Evolutionary conservation across 2,888 invertebrate species (phyloP).

Genomic region (Copidosoma aretas): DNA sequence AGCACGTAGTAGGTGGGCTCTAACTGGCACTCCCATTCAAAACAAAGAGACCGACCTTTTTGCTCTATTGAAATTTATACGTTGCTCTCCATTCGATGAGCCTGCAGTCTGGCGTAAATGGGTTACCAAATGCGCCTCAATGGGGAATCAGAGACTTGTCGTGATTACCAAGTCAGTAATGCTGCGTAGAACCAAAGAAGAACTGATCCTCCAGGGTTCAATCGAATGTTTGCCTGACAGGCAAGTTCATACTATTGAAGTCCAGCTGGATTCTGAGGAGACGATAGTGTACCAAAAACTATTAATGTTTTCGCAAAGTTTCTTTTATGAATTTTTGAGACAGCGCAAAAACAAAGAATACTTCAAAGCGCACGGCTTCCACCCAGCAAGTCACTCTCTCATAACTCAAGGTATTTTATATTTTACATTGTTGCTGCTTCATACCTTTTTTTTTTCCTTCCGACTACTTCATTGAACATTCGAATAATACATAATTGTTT

Average conservation of each 20-base stretch:
- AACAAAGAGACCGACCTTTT: slow-evolving; percentile 28
- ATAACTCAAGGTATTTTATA: slow-evolving; percentile 9
- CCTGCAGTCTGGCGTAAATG: slow-evolving; percentile 14
- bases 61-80: slow-evolving; percentile 27
- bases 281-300: slow-evolving; percentile 29
- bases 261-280: slow-evolving; percentile 26
- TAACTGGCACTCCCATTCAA: slow-evolving; percentile 37
- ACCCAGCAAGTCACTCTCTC: not conserved
- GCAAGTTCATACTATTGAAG: not conserved
- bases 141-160: slow-evolving; percentile 11
- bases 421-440: not conserved
- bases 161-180: slow-evolving; percentile 27
- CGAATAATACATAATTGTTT: not conserved
- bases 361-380: slow-evolving; percentile 5
- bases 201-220: slow-evolving; percentile 15
- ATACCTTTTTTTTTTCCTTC: not conserved
- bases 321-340: slow-evolving; percentile 26
- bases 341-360: slow-evolving; percentile 10
- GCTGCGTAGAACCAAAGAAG: slow-evolving; percentile 30
- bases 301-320: slow-evolving; percentile 17
- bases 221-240: slow-evolving; percentile 25
- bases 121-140: not conserved
- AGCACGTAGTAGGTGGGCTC: slow-evolving; percentile 24
- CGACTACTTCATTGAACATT: too few relatives aligned
- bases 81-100: slow-evolving; percentile 30